Base-by-base conservation (phyloP, 2,113 vertebrate species). In the Ammodytes marinus region DNA sequence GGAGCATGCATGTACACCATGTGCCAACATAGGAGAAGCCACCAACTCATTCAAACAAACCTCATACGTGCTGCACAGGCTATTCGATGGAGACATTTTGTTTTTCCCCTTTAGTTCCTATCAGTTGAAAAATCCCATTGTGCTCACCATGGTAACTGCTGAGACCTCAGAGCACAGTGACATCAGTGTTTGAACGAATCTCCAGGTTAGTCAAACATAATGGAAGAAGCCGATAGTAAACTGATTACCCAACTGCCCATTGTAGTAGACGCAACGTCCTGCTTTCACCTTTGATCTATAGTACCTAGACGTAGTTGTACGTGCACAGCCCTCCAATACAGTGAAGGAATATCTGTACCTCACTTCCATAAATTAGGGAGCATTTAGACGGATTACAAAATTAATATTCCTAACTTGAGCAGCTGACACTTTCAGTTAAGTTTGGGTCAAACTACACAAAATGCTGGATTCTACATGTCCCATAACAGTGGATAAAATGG, bases 21-120 rank as follows among this genome's bases (percentile, higher is more conserved):
- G 74, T 73, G 64, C 64, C 57, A 57, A 73, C 63, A 37, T 27
- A 42, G 42, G 27, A 68, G 61, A 43, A 52, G 74, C 59, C 53
- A 11, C 39, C 15, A 27, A n/a, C 15, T 17, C 15, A 27, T 47
- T 49, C 69, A 8, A 7, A 61, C 71, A 39, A 27, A 4, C 35
- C 58, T 76, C 72, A 12, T 8, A 14, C 27, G 27, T 57, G 42
- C 58, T 70, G 47, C 6, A 42, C 27, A 47, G 2, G 15, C 37
- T 10, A 4, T 35, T 50, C 17, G 8, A 7, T 35, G 39, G 37
- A 43, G 17, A 19, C 13, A 70, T 17, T 43, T 64, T 57, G 42
- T 45, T 13, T 15, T 72, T 58, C 15, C 4, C 27, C 27, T 27
- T 27, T 10, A 59, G 42, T 67, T 19, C 46, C 37, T 39, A 12